Evolutionary conservation across 2,888 invertebrate genomes (phyloP).

Genomic region (Diaprepes abbreviatus): DNA sequence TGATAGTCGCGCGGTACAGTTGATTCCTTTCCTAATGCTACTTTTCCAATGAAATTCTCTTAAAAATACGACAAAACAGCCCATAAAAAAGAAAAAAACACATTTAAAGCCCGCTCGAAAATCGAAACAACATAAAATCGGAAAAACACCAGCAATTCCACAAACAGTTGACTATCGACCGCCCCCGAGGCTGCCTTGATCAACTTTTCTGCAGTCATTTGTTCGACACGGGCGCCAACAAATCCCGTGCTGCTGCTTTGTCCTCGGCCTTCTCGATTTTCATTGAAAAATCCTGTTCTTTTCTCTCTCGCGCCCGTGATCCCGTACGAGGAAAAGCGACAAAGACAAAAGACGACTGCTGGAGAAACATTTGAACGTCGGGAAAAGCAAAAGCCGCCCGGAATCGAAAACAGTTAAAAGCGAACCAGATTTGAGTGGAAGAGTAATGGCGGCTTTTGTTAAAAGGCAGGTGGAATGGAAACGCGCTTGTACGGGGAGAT

Average conservation of each 20-base stretch:
- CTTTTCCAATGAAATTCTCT: background rate
- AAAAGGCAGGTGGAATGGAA: slow-evolving; percentile 48
- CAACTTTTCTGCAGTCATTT: slow-evolving; percentile 64
- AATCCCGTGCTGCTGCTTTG: slow-evolving; percentile 64
- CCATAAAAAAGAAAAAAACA: slow-evolving; percentile 24
- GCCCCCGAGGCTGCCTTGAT: slow-evolving; percentile 46
- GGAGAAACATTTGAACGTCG: slow-evolving; percentile 45
- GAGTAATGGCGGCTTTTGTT: slow-evolving; percentile 49
- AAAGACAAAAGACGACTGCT: slow-evolving; percentile 28
- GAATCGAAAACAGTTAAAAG: slow-evolving; percentile 47
- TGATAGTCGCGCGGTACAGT: no score
- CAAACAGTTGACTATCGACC: slow-evolving; percentile 49
- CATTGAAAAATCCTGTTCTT: slow-evolving; percentile 38
- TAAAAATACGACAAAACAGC: slow-evolving; percentile 23
- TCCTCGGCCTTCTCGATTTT: slow-evolving; percentile 45
- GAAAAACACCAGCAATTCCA: slow-evolving; percentile 41
- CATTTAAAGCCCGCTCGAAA: slow-evolving; percentile 23
- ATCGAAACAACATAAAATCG: slow-evolving; percentile 39
- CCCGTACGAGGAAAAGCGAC: background rate
- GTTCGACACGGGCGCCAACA: slow-evolving; percentile 69
- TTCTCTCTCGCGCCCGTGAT: slow-evolving; percentile 17
- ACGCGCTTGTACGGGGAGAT: slow-evolving; percentile 46
- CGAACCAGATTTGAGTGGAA: slow-evolving; percentile 48
- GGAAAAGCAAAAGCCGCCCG: slow-evolving; percentile 46
- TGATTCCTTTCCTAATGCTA: no score